These are phyloP conservation scores for Tapirus indicus DNA, from an alignment of 2,797 vertebrate genomes.

Conservation along the genomic window DNA sequence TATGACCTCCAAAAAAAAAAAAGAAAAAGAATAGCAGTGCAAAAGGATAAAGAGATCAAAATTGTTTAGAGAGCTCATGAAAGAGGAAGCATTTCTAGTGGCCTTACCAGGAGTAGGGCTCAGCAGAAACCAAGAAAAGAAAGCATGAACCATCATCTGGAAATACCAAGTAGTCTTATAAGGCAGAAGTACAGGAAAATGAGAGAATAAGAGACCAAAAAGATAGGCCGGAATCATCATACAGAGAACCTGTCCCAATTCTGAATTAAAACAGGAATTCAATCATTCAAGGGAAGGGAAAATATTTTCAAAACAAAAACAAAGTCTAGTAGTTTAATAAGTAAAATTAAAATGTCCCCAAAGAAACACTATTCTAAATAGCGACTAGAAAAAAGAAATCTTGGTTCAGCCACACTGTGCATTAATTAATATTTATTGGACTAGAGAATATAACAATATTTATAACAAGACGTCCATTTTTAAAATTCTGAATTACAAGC, in stretches of 20 bases:
- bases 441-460: neutral
- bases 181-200: neutral
- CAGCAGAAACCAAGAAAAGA: neutral
- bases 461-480: neutral
- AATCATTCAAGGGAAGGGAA: conserved; percentile 3
- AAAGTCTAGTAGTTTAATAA: conserved; percentile 4
- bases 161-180: neutral
- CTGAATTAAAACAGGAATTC: conserved; percentile 21
- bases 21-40: neutral
- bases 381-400: neutral
- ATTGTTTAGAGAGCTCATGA: neutral
- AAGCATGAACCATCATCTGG: neutral
- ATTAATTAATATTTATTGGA: neutral
- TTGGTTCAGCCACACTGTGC: neutral
- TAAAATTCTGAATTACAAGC: neutral
- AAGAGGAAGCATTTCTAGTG: neutral
- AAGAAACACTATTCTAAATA: neutral
- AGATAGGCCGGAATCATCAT: neutral
- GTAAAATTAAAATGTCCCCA: neutral
- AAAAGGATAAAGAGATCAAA: neutral
- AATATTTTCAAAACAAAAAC: conserved; percentile 48
- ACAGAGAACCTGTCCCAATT: conserved; percentile 18
- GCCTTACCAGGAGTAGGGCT: neutral
- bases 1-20: neutral
- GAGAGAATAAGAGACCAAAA: neutral